Percentiles rank a stretch among this genome's conserved stretches.
phyloP scores from a whole-genome alignment of 2,113 vertebrate genomes.

The Elanus axillaris region DNA sequence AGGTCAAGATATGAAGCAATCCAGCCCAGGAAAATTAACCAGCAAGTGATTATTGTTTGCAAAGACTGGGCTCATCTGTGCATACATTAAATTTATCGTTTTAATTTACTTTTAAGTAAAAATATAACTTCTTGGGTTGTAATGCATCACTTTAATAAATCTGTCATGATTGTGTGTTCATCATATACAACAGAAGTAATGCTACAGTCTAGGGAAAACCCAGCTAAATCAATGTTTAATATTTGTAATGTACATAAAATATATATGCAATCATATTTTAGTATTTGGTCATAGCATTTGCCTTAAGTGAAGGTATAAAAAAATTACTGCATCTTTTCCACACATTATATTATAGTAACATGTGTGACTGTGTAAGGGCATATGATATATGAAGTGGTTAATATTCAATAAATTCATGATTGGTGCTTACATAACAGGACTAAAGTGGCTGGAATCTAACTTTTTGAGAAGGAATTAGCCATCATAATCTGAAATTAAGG shows the following conservation, averaged over 20 bases:
- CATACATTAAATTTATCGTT: constrained; percentile 77
- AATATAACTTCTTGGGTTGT: constrained; percentile 74
- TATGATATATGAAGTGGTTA: neutral
- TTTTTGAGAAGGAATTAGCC: neutral
- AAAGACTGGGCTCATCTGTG: constrained; percentile 71
- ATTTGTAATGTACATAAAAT: constrained; percentile 40
- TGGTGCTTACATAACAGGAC: neutral
- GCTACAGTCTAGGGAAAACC: constrained; percentile 58
- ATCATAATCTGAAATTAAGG: neutral
- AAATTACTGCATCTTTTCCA: neutral
- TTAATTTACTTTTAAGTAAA: constrained; percentile 82
- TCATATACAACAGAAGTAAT: constrained; percentile 70
- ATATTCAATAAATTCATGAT: neutral
- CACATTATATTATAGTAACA: neutral
- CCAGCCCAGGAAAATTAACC: constrained; percentile 56
- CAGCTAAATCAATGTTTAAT: constrained; percentile 45
- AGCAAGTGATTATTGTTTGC: constrained; percentile 68
- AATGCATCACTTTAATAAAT: constrained; percentile 81
- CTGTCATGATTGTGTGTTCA: constrained; percentile 66
- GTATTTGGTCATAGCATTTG: neutral
- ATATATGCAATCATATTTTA: constrained; percentile 15
- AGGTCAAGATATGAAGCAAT: constrained; percentile 37
- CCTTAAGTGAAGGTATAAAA: neutral
- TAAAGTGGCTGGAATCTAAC: neutral
- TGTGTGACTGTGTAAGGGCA: neutral